Conservation (phyloP, 2,888 invertebrate species). For the Temnothorax unifasciatus region DNA sequence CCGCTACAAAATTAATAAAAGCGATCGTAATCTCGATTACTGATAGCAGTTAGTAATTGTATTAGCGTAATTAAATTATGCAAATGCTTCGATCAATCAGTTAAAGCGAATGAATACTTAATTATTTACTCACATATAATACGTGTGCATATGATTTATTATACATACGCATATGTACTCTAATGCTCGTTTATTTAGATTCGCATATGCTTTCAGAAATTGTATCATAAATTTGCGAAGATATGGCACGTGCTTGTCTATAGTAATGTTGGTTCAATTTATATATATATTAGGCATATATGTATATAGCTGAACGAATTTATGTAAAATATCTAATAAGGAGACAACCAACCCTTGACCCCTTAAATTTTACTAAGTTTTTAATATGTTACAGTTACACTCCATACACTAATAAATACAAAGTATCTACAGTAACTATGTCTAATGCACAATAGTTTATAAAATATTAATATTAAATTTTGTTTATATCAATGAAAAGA, state of each 20-base stretch:
- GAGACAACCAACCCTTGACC: no score
- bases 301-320: neutral
- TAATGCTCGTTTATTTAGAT: slow-evolving; percentile 2
- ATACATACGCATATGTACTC: neutral
- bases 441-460: no score
- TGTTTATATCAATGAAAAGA: no score
- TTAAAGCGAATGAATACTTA: slow-evolving; percentile 41
- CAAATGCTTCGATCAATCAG: slow-evolving; percentile 47
- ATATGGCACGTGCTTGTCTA: neutral
- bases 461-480: no score
- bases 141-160: slow-evolving; percentile 18
- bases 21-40: slow-evolving; percentile 45
- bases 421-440: no score
- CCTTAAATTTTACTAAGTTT: no score
- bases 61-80: slow-evolving; percentile 53
- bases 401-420: no score
- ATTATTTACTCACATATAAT: slow-evolving; percentile 43
- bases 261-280: neutral
- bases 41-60: slow-evolving; percentile 50
- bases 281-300: no score
- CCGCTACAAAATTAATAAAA: slow-evolving; percentile 45
- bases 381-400: no score
- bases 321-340: neutral
- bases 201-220: neutral
- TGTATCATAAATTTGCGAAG: neutral